Evolutionary conservation across 1,140 invertebrate genomes (phyloP).

Genomic region (Macrotrachela quadricornifera): DNA sequence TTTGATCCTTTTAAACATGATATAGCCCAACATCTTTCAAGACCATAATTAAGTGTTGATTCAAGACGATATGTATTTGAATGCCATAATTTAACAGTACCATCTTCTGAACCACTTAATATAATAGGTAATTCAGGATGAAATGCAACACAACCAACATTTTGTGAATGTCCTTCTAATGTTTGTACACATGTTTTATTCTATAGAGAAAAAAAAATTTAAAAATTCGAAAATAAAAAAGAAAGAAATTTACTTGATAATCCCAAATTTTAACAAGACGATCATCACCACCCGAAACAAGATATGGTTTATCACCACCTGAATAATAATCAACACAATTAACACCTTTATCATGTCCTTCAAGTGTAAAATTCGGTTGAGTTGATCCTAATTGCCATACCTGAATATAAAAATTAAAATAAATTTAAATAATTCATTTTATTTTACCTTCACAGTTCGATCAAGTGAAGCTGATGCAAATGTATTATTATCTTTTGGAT

Average conservation of each 20-base stretch:
- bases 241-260: conserved; percentile 40
- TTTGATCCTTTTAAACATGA: conserved; percentile 78
- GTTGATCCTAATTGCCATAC: conserved; percentile 89
- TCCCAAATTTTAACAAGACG: conserved; percentile 96
- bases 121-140: conserved; percentile 94
- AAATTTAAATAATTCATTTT: conserved; percentile 9
- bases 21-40: conserved; percentile 93
- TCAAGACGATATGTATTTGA: conserved; percentile 40
- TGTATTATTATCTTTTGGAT: conserved; percentile 99
- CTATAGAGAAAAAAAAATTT: conserved; percentile 32
- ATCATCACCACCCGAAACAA: conserved; percentile 96
- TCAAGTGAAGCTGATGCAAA: conserved; percentile 95
- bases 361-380: conserved; percentile 89
- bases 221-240: not conserved
- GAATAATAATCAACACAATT: conserved; percentile 99
- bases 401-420: conserved; percentile 23
- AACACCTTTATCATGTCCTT: conserved; percentile 94
- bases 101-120: conserved; percentile 88
- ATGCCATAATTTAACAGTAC: conserved; percentile 39
- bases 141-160: conserved; percentile 67
- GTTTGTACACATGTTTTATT: conserved; percentile 99
- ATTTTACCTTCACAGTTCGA: conserved; percentile 66
- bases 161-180: conserved; percentile 83
- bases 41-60: conserved; percentile 86
- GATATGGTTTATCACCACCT: conserved; percentile 97